Evolutionary conservation across 2,888 invertebrate genomes (phyloP), one percentile per base, ranked within the genome.

Genomic region (Drosophila hawaiiensis): DNA sequence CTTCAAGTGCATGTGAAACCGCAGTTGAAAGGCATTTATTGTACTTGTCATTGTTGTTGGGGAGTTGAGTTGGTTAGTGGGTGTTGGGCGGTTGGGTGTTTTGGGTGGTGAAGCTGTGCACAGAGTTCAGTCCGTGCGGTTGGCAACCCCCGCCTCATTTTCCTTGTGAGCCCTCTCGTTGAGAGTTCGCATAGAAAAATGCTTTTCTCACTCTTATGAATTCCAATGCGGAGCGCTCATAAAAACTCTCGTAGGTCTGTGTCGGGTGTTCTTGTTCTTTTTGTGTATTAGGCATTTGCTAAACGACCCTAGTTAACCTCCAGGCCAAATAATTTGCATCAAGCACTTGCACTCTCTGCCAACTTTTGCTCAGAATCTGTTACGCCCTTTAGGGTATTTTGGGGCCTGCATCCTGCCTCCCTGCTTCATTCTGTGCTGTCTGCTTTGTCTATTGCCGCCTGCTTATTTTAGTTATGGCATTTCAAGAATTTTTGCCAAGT

Each of bases 21-120:
- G 88, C 89, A 91, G 89, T 90, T 91, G 90, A 91, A 87, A 91
- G 88, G 91, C 89, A 89, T 91, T 89, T 91, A 90, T 91, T 84
- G 91, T 91, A 87, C 91, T 89, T 88, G 87, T 86, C 87, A 83
- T 89, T 90, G 89, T 90, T 84, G 87, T 78, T 77, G 84, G 61
- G 53, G 66, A 58, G 65, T 43, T 60, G 14, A 55, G 4, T 43
- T 47, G 50, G 47, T 31, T 29, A 39, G 47, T 22, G 43, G 29
- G 29, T 9, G 22, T 37, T 63, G 39, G 58, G 43, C 14, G 19
- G 43, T 22, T 31, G n/a, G 19, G 49, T 19, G 10, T 50, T 50
- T 16, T 12, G 50, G 50, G 10, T 29, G 31, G 5, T n/a, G 31
- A 22, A n/a, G 39, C 52, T 43, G 68, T 49, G 62, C 37, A 53